These are phyloP conservation scores for Chamaea fasciata DNA, from an alignment of 2,113 vertebrate species.

Conservation along the genomic window DNA sequence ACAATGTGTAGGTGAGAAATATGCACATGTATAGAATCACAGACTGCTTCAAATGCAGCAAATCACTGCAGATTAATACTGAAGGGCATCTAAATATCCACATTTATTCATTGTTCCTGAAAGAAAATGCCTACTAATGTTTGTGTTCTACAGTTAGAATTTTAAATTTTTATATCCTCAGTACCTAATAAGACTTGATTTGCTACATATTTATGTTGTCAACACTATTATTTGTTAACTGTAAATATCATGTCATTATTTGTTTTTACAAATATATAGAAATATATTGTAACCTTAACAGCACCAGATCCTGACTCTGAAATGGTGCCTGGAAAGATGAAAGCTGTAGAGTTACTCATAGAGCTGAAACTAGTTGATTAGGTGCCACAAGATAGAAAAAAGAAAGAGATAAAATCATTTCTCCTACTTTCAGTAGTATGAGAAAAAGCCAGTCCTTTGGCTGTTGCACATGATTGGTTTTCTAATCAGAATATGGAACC, in stretches of 20 bases:
- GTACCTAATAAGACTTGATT: background rate
- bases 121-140: background rate
- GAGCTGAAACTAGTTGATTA: background rate
- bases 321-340: background rate
- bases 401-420: background rate
- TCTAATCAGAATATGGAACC: background rate
- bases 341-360: background rate
- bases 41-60: background rate
- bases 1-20: background rate
- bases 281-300: background rate
- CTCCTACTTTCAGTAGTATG: background rate
- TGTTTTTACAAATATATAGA: background rate
- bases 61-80: background rate
- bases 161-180: background rate
- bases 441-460: background rate
- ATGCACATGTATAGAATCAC: background rate
- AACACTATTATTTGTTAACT: background rate
- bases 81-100: background rate
- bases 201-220: background rate
- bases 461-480: background rate
- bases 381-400: background rate
- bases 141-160: background rate
- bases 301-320: background rate
- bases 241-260: background rate
- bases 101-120: background rate